Percentiles rank a stretch among this genome's conserved stretches.
phyloP scores from a whole-genome alignment of 2,113 vertebrate genomes.

The Himantopus leucocephalus region DNA sequence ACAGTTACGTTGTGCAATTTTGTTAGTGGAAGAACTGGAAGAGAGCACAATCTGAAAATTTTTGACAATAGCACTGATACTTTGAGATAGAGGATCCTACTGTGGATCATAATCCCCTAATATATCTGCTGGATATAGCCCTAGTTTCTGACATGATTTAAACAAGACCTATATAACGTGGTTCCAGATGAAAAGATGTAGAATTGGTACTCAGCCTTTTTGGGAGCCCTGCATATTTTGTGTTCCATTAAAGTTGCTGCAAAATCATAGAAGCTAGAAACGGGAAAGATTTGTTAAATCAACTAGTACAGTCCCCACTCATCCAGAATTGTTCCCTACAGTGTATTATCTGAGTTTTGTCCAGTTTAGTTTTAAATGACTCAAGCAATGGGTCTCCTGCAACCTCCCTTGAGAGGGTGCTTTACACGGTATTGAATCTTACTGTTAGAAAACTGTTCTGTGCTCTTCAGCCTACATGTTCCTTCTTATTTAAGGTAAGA shows the following conservation, averaged over 20 bases:
- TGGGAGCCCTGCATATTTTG: background rate
- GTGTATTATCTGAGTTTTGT: background rate
- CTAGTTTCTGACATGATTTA: background rate
- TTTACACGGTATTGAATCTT: background rate
- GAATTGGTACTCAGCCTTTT: background rate
- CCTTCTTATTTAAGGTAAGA: background rate
- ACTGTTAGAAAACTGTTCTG: background rate
- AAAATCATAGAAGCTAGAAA: background rate
- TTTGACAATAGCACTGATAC: background rate
- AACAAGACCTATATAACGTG: background rate
- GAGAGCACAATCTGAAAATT: background rate
- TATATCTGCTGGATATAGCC: background rate
- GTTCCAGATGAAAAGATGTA: background rate
- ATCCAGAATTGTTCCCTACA: background rate
- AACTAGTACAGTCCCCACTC: background rate
- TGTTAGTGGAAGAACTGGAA: background rate
- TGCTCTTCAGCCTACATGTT: background rate
- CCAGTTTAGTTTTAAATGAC: background rate
- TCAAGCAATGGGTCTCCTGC: background rate
- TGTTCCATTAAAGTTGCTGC: background rate
- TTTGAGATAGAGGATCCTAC: background rate
- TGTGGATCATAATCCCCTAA: background rate
- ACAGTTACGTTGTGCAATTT: background rate
- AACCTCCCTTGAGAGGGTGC: background rate
- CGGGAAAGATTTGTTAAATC: background rate